Evolutionary conservation across 2,888 invertebrate genomes (phyloP).

Genomic region (Eucera pruinosa): DNA sequence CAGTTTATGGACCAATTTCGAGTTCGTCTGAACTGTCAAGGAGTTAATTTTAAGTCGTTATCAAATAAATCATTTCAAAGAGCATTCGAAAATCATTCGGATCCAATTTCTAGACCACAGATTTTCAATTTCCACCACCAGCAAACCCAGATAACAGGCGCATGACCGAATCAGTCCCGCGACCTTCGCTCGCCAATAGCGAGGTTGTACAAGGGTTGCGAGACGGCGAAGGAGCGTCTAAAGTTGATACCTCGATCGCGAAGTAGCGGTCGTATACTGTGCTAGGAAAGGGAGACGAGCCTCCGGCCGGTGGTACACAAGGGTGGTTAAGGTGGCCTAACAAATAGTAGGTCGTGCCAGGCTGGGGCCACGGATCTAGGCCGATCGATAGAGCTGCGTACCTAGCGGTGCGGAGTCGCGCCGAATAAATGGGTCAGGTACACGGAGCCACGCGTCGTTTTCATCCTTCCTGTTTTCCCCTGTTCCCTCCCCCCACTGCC

Average conservation of each 20-base stretch:
- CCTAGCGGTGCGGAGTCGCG: slow-evolving; percentile 74
- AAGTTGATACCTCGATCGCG: not conserved
- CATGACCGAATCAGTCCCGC: not conserved
- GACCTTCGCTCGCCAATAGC: slow-evolving; percentile 24
- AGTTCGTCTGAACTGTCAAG: no score
- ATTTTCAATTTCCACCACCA: no score
- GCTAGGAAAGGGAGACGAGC: not conserved
- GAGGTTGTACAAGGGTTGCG: slow-evolving; percentile 16
- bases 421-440: slow-evolving; percentile 81
- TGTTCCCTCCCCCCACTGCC: slow-evolving; percentile 13
- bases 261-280: not conserved
- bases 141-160: no score
- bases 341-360: slow-evolving; percentile 73
- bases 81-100: no score
- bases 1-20: no score
- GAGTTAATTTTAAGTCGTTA: no score
- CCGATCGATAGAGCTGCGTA: slow-evolving; percentile 83
- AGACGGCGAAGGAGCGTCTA: slow-evolving; percentile 2
- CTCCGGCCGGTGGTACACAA: slow-evolving; percentile 24
- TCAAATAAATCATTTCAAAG: no score
- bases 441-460: slow-evolving; percentile 69
- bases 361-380: slow-evolving; percentile 80
- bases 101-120: not conserved
- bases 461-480: slow-evolving; percentile 60
- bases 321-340: slow-evolving; percentile 67